Evolutionary conservation across 2,888 invertebrate species (phyloP), one percentile per base, ranked within the genome.

Genomic region (Agonopterix alstromeriana): DNA sequence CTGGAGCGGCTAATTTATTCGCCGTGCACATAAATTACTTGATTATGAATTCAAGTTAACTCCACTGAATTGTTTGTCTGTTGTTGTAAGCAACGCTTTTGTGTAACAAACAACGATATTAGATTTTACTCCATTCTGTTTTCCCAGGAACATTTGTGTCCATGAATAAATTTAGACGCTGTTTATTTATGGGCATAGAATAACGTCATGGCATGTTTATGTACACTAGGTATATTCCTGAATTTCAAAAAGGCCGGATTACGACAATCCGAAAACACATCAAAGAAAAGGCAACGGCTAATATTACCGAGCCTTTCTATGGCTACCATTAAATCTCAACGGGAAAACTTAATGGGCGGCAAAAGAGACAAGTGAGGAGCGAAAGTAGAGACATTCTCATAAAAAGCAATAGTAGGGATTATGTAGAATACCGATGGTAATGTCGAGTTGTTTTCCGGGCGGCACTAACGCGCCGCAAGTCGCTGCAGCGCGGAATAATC

Each of bases 1-100:
- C 82, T 80, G 74, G 77, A 72, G 82, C 80, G 80, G 82, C 86
- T 86, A 88, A 88, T 87, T 88, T 88, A 88, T 88, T 85, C 88
- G 83, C 85, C 87, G 86, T 87, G 85, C 88, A 88, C 88, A 88
- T 88, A 87, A 88, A 88, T 88, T 87, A 88, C 86, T 87, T 86
- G 86, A 88, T 88, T 88, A 88, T 88, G 88, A 88, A 87, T 88
- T 85, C 85, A 81, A 85, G 80, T 84, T 82, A 82, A 83, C 82
- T 86, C 74, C 79, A 82, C 81, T 80, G 82, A 79, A 79, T 79
- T 86, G 84, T 85, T 83, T 85, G 82, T 82, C 78, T 84, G 83
- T 83, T 85, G 82, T 83, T 82, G 77, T 78, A 77, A 80, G 77
- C 80, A 75, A 70, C 75, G 79, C 82, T 83, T 81, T 83, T 81